These are phyloP conservation scores for Candoia aspera DNA, from an alignment of 2,113 vertebrate genomes.

Conservation along the genomic window DNA sequence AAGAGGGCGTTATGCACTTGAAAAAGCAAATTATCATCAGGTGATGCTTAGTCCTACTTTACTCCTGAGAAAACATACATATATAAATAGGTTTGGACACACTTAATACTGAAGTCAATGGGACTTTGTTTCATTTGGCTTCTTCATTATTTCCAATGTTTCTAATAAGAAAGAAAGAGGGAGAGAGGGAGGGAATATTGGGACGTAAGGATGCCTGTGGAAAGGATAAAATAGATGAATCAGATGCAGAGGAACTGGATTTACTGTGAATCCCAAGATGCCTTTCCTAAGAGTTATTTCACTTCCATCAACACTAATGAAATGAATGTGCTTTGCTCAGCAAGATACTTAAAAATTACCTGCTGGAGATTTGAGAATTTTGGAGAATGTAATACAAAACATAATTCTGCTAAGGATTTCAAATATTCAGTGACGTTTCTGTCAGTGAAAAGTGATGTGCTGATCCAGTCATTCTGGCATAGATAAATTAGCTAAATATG, in stretches of 20 bases:
- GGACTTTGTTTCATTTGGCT: background rate
- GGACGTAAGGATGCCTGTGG: background rate
- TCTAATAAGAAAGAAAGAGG: background rate
- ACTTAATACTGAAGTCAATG: background rate
- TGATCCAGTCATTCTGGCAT: conserved; percentile 1
- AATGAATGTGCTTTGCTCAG: conserved; percentile 1
- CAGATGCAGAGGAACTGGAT: background rate
- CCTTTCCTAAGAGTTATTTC: background rate
- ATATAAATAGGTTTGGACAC: background rate
- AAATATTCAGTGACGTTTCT: conserved; percentile 23
- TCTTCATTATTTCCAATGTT: too few relatives aligned
- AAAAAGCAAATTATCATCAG: background rate
- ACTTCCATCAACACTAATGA: background rate
- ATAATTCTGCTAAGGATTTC: conserved; percentile 16
- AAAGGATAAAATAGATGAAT: conserved; percentile 3
- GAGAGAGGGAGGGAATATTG: background rate
- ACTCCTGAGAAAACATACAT: too few relatives aligned
- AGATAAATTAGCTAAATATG: background rate
- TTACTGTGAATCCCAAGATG: background rate
- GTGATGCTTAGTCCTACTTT: background rate
- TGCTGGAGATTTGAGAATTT: conserved; percentile 59
- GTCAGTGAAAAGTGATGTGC: conserved; percentile 3
- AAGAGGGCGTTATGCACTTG: background rate
- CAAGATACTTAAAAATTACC: conserved; percentile 29
- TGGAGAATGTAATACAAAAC: conserved; percentile 40